phyloP scores from a whole-genome alignment of 2,113 vertebrate genomes.

The Paedocypris sp. region DNA sequence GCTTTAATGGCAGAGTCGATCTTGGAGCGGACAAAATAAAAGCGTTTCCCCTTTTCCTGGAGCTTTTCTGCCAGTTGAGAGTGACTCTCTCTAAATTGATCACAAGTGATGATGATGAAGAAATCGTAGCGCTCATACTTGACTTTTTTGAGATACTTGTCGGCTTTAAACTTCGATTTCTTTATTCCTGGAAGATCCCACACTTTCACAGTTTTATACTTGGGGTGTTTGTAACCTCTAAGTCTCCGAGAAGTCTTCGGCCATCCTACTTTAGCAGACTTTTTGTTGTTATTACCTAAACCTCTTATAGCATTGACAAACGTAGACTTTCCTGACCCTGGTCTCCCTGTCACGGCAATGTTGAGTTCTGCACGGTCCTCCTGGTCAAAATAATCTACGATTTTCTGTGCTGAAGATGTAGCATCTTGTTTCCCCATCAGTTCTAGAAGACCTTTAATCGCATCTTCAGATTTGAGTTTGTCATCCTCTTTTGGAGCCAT shows the following conservation, averaged over 20 bases:
- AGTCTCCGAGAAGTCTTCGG: conserved; percentile 53
- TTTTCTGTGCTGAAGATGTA: too few species aligned
- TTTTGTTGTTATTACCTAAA: too few species aligned
- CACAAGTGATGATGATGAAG: conserved; percentile 55
- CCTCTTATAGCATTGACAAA: too few species aligned
- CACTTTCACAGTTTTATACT: conserved; percentile 44
- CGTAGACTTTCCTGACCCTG: conserved; percentile 59
- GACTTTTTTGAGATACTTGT: conserved; percentile 52
- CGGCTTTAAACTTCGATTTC: conserved; percentile 44
- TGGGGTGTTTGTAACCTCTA: conserved; percentile 47
- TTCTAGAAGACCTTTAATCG: too few species aligned
- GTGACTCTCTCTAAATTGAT: conserved; percentile 51
- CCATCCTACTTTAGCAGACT: conserved; percentile 53
- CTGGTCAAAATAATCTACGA: conserved; percentile 22
- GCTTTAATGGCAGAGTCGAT: conserved; percentile 51
- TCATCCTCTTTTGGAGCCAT: too few species aligned
- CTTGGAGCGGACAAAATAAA: conserved; percentile 63
- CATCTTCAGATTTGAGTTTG: too few species aligned
- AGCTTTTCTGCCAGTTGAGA: conserved; percentile 47
- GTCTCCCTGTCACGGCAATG: conserved; percentile 58
- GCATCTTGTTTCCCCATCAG: too few species aligned
- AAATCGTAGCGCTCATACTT: conserved; percentile 54
- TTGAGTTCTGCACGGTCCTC: conserved; percentile 39
- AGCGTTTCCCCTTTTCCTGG: conserved; percentile 46
- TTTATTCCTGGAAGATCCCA: conserved; percentile 64